These are phyloP conservation scores for Heterocephalus glaber DNA, from an alignment of 2,113 vertebrate species.

Conservation along the genomic window DNA sequence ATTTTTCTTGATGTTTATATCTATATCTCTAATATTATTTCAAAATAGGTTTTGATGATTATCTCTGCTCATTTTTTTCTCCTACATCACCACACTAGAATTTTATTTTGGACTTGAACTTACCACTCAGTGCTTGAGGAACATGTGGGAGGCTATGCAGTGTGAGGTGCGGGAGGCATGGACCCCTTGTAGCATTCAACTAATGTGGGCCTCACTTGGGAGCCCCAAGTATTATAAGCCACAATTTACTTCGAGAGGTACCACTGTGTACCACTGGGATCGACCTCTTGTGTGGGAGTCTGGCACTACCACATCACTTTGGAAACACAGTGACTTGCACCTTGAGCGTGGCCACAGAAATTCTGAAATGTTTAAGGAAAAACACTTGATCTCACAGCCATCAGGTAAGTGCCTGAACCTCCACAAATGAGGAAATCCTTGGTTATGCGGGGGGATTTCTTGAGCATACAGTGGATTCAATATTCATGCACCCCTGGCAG, in stretches of 20 bases:
- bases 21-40: neutral
- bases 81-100: neutral
- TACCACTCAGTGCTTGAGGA: neutral
- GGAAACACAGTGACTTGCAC: neutral
- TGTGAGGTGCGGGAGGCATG: neutral
- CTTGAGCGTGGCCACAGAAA: neutral
- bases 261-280: neutral
- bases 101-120: neutral
- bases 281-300: neutral
- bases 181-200: too few species aligned
- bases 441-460: neutral
- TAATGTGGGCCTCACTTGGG: neutral
- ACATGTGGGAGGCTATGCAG: neutral
- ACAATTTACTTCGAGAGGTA: neutral
- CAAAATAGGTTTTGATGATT: neutral
- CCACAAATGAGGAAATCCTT: neutral
- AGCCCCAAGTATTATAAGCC: neutral
- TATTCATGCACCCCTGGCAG: neutral
- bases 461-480: neutral
- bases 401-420: neutral
- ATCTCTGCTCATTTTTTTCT: neutral
- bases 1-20: neutral
- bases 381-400: neutral
- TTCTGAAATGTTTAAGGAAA: neutral
- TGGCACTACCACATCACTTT: neutral